Conservation (phyloP, 2,797 vertebrate species). For the Ptychadena robeensis region DNA sequence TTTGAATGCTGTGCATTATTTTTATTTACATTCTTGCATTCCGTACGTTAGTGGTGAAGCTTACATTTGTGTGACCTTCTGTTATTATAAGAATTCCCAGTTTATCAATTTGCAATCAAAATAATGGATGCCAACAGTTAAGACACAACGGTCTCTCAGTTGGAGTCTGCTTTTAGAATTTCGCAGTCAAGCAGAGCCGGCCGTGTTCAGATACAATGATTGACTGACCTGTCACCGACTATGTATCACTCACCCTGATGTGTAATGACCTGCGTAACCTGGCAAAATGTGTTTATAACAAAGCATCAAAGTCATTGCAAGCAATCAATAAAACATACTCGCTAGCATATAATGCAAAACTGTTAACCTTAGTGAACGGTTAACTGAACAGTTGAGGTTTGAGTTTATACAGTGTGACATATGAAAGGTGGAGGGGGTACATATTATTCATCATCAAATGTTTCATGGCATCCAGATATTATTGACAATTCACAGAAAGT, state of each 20-base stretch:
- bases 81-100: not conserved
- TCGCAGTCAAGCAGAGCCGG: conserved; percentile 9
- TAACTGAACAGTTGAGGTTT: conserved; percentile 13
- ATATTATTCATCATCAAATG: not conserved
- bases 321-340: conserved; percentile 51
- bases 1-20: no score
- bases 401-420: not conserved
- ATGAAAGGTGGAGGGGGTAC: not conserved
- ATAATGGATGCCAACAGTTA: not conserved
- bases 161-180: not conserved
- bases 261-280: conserved; percentile 54
- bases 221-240: conserved; percentile 42
- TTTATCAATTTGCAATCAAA: not conserved
- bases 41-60: no score
- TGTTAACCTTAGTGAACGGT: conserved; percentile 25
- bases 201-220: conserved; percentile 35
- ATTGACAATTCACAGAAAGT: not conserved
- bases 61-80: no score
- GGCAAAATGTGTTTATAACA: conserved; percentile 38
- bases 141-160: not conserved
- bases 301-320: conserved; percentile 52
- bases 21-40: no score
- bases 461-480: conserved; percentile 5
- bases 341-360: not conserved
- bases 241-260: conserved; percentile 31